These are phyloP conservation scores for Pimpla rufipes DNA, from an alignment of 2,888 invertebrate species.

Conservation along the genomic window DNA sequence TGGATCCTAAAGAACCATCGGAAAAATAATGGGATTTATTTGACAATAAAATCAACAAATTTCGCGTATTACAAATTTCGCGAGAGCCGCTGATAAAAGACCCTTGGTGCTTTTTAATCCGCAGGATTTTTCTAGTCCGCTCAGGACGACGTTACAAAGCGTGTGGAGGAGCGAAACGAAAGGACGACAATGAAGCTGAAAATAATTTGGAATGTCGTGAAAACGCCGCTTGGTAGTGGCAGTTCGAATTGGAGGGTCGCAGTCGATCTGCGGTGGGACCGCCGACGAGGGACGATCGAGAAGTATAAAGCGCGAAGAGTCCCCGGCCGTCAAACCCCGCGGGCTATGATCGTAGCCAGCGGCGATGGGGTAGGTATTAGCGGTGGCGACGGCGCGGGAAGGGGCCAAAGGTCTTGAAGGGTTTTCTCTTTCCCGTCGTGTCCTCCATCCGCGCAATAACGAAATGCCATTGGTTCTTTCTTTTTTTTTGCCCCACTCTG, in stretches of 20 bases:
- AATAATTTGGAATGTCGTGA: slow-evolving; percentile 51
- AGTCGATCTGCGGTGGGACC: slow-evolving; percentile 56
- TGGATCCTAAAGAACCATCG: no score
- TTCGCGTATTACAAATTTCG: background rate
- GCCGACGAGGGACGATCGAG: slow-evolving; percentile 40
- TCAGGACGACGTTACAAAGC: background rate
- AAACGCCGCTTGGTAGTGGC: slow-evolving; percentile 64
- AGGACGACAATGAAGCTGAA: slow-evolving; percentile 53
- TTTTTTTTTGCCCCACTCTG: slow-evolving; percentile 62
- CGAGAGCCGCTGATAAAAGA: background rate
- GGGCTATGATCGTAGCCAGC: slow-evolving; percentile 26
- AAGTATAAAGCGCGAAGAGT: slow-evolving; percentile 48
- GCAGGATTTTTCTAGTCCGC: background rate
- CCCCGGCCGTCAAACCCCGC: slow-evolving; percentile 44
- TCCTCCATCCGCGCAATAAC: slow-evolving; percentile 78
- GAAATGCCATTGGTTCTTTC: slow-evolving; percentile 80
- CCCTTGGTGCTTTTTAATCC: background rate
- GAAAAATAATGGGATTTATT: background rate
- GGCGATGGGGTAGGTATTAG: background rate
- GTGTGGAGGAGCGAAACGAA: background rate
- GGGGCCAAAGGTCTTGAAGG: slow-evolving; percentile 68
- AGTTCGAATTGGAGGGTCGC: slow-evolving; percentile 55
- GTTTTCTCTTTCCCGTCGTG: slow-evolving; percentile 64
- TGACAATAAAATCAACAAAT: background rate
- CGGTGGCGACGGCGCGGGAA: slow-evolving; percentile 10